Evolutionary conservation across 2,797 vertebrate species (phyloP), one percentile per base, ranked within the genome.

Genomic region (Platyrinchus mystaceus): DNA sequence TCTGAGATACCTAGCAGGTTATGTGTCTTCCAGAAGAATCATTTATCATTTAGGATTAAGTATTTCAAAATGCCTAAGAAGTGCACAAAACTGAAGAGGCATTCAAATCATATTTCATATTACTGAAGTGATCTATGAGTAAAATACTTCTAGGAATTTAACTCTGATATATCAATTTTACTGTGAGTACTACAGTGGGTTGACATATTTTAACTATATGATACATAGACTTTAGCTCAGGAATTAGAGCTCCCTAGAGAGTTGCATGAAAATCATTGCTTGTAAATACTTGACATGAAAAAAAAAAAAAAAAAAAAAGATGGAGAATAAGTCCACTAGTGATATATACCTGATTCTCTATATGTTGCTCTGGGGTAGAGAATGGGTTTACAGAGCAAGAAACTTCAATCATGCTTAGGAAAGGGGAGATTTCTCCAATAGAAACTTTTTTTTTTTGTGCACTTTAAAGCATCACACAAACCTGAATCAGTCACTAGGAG

Each of bases 71-170:
- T 85, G 75, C 62, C 14, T 79, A 73, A 78, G 47, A 82, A 82
- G 9, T 56, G 84, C 80, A 93, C 84, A 84, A 84, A 90, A 89
- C 84, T 80, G 81, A 95, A 91, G 73, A 77, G 89, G 50, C 39
- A 75, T 94, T 94, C 93, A 91, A 92, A 96, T 96, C 28, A 88
- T 67, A 88, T 87, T 96, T 95, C 81, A 96, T 96, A 83, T 95
- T 96, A 94, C 87, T 68, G 76, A 90, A 94, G 49, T 95, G 91
- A 95, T 95, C 87, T 93, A 96, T 63, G 82, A 58, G 74, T 91
- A 92, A 93, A 92, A 91, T 94, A 76, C 91, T 97, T 95, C 22
- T 18, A 92, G 93, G 75, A 94, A 89, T 90, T n/a, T 84, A 89
- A 84, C 79, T 94, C 71, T 89, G 92, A 95, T 96, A 39, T 93